A percentile compares a stretch with the other conserved stretches of the same genome.
Conservation (phyloP, 2,113 vertebrate species). For the Thermophis baileyi region DNA sequence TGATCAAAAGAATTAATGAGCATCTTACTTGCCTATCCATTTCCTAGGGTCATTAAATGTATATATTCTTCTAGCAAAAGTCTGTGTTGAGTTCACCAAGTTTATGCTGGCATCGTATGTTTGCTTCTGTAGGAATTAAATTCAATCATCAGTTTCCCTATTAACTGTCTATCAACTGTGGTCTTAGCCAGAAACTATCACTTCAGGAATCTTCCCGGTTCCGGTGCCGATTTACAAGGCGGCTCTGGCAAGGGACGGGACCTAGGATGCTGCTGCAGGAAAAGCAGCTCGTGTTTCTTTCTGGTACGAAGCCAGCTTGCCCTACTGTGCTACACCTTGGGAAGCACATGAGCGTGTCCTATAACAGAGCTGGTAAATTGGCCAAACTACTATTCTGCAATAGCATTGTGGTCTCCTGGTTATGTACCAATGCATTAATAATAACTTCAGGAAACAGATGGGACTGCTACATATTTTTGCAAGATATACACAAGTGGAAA, state of each 20-base stretch:
- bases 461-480: neutral
- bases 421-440: neutral
- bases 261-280: neutral
- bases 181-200: neutral
- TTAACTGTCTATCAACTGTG: neutral
- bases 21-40: neutral
- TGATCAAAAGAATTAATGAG: neutral
- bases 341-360: neutral
- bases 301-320: neutral
- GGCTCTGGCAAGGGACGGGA: neutral
- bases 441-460: neutral
- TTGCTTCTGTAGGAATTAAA: neutral
- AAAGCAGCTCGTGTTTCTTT: neutral
- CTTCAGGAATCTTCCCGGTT: neutral
- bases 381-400: neutral
- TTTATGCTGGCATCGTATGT: neutral
- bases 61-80: neutral
- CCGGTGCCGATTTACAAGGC: neutral
- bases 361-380: neutral
- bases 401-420: neutral
- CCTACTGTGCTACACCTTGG: neutral
- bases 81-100: neutral
- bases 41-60: neutral
- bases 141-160: neutral
- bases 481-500: neutral